Evolutionary conservation across 2,888 invertebrate species (phyloP), one percentile per base, ranked within the genome.

Genomic region (Baronia brevicornis): DNA sequence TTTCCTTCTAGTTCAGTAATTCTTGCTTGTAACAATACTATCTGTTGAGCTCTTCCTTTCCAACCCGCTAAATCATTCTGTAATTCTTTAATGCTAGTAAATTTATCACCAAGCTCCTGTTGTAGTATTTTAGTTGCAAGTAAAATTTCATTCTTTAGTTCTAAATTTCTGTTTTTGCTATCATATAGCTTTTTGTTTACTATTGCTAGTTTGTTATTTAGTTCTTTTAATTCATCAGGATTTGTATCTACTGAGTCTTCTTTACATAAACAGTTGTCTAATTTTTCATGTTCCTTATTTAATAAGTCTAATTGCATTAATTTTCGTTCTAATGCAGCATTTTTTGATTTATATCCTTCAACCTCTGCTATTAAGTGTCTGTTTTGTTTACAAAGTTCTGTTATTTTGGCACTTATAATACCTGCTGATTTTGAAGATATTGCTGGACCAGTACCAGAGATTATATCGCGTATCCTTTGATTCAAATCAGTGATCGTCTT

Each of bases 21-120:
- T 71, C 90, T 91, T 30, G 88, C 87, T 55, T 91, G 91, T 26
- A 94, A 65, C 6, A 88, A 68, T 1, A 88, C 62, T 37, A 94
- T 92, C 54, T 92, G 90, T 52, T 93, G 92, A 1, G 93, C 91
- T 41, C 93, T 84, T 0, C 94, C 93, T 43, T 91, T 88, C 93
- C 93, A 94, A 5, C 87, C 88, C 22, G 86, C 79, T 28, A 86
- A 69, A 38, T 86, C 82, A 45, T 84, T 84, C 27, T 85, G 85
- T 15, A 91, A 57, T 29, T 85, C 82, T 47, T 87, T 87, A 5
- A 92, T 78, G 48, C 88, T 88, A 2, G 86, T 88, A 20, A 91
- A 87, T 46, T 85, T 87, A 34, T 93, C 91, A 0, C 94, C 94
- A 7, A 91, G 78, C 71, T 94, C 94, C 59, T 90, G 90, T 51